phyloP scores from a whole-genome alignment of 1,140 invertebrate genomes.

The Camponotus vicinus region DNA sequence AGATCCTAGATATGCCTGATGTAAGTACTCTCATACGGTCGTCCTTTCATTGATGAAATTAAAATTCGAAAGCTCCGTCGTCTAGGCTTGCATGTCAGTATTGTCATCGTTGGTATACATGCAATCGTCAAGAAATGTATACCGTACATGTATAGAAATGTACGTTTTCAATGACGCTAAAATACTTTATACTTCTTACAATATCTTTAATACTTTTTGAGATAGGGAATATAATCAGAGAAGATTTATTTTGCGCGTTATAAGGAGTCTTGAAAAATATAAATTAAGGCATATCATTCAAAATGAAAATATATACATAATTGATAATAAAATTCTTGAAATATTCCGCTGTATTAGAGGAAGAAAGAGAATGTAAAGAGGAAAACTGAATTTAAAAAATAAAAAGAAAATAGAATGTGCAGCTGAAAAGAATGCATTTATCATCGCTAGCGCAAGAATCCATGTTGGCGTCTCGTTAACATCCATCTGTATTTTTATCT shows the following conservation, averaged over 20 bases:
- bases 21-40: constrained; percentile 89
- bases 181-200: constrained; percentile 20
- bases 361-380: constrained; percentile 31
- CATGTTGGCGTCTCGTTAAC: constrained; percentile 46
- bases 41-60: constrained; percentile 37
- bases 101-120: constrained; percentile 72
- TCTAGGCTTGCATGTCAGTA: constrained; percentile 75
- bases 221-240: constrained; percentile 6
- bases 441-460: constrained; percentile 33
- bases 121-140: constrained; percentile 7
- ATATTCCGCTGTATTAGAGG: constrained; percentile 19
- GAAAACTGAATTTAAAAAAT: neutral
- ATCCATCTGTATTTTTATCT: constrained; percentile 50
- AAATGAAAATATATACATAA: neutral
- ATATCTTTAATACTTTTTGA: neutral
- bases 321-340: neutral
- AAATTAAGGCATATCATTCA: neutral
- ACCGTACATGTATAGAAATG: neutral
- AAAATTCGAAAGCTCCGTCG: constrained; percentile 44
- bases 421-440: constrained; percentile 23
- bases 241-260: constrained; percentile 26
- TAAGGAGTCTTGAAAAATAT: neutral
- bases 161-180: neutral
- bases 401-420: neutral
- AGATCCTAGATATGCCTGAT: constrained; percentile 93